phyloP scores from a whole-genome alignment of 1,140 invertebrate genomes.

The Aphelenchoides fujianensis region DNA sequence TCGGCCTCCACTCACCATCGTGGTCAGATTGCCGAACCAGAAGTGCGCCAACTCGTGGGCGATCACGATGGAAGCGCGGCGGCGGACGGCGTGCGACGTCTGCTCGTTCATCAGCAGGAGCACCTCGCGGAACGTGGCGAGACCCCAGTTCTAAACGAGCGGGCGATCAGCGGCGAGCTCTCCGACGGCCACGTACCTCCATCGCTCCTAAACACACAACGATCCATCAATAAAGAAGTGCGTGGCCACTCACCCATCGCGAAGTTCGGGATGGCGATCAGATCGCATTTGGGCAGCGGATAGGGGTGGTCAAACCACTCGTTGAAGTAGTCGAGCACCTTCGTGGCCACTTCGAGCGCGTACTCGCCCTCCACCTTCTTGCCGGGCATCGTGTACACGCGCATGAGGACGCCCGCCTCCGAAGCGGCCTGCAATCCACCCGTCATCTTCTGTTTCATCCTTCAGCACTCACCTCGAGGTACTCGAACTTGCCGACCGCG shows the following conservation, averaged over 20 bases:
- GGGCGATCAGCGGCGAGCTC: constrained; percentile 58
- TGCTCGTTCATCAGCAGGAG: constrained; percentile 74
- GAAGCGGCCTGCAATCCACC: constrained; percentile 39
- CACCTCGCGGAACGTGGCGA: constrained; percentile 82
- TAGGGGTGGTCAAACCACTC: constrained; percentile 80
- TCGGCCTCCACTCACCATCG: constrained; percentile 47
- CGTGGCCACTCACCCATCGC: constrained; percentile 52
- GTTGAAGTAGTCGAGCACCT: constrained; percentile 78
- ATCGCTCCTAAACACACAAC: not conserved
- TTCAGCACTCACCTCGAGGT: constrained; percentile 45
- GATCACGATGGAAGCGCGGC: constrained; percentile 75
- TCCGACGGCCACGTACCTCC: not conserved
- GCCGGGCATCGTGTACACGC: constrained; percentile 77
- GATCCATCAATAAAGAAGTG: too few relatives aligned
- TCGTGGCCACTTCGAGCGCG: constrained; percentile 73
- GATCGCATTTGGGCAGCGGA: constrained; percentile 67
- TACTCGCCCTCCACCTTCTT: constrained; percentile 77
- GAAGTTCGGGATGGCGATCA: constrained; percentile 61
- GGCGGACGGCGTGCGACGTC: constrained; percentile 66
- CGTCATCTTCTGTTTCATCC: constrained; percentile 9
- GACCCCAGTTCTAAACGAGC: constrained; percentile 78
- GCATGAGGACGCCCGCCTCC: constrained; percentile 64
- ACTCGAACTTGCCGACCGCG: constrained; percentile 65
- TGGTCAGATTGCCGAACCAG: constrained; percentile 61
- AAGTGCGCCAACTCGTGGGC: constrained; percentile 83